Conservation (phyloP, 2,888 invertebrate genomes). For the Caenorhabditis drosophilae region DNA sequence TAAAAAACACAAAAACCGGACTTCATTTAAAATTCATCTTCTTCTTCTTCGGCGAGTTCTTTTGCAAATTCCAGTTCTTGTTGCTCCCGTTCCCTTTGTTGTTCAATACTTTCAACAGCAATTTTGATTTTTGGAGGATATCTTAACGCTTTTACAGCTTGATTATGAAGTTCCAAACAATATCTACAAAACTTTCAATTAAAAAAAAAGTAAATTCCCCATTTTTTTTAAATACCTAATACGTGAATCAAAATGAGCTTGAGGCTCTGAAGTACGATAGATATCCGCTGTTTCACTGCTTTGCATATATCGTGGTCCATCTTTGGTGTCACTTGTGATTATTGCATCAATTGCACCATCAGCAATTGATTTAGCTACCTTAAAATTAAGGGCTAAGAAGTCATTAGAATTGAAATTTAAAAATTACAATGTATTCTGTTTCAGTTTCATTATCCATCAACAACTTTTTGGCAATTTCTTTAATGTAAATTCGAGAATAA, state of each 20-base stretch:
- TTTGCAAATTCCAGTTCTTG: slow-evolving; percentile 97
- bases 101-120: slow-evolving; percentile 79
- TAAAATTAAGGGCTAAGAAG: slow-evolving; percentile 1
- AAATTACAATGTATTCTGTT: slow-evolving; percentile 93
- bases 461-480: slow-evolving; percentile 90
- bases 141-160: slow-evolving; percentile 96
- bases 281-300: slow-evolving; percentile 92
- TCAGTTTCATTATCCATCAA: slow-evolving; percentile 89
- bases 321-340: slow-evolving; percentile 86
- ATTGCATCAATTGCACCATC: slow-evolving; percentile 98
- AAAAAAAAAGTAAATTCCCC: background rate
- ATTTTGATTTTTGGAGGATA: slow-evolving; percentile 98
- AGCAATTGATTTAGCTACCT: slow-evolving; percentile 76
- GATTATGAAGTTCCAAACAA: slow-evolving; percentile 95
- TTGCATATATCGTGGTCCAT: slow-evolving; percentile 79
- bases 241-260: slow-evolving; percentile 77
- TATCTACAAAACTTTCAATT: slow-evolving; percentile 72
- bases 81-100: slow-evolving; percentile 65
- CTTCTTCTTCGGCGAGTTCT: slow-evolving; percentile 99
- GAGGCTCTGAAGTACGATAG: slow-evolving; percentile 82
- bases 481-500: slow-evolving; percentile 92
- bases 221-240: too few species aligned
- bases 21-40: slow-evolving; percentile 71
- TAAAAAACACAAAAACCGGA: background rate
- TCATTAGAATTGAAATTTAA: background rate